A percentile compares a stretch with the other conserved stretches of the same genome.
These are phyloP conservation scores for Agrotis puta DNA, from an alignment of 2,888 invertebrate genomes.

Conservation along the genomic window DNA sequence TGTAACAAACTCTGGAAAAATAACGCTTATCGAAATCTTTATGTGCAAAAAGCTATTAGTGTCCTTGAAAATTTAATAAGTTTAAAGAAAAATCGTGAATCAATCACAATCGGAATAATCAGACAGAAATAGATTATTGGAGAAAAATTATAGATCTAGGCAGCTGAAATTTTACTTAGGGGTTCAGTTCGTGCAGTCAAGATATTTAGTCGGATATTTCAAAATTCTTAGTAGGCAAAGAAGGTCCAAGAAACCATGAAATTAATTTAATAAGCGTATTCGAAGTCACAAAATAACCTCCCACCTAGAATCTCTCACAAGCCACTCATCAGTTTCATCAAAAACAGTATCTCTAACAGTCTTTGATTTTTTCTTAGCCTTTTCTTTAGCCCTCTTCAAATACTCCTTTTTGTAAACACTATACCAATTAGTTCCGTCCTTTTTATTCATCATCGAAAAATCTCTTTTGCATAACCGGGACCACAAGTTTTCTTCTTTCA, in stretches of 20 bases:
- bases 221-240: background rate
- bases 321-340: constrained; percentile 56
- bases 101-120: too few species aligned
- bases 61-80: too few species aligned
- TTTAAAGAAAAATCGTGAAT: too few species aligned
- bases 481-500: constrained; percentile 72
- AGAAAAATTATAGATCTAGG: background rate
- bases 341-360: constrained; percentile 42
- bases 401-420: constrained; percentile 68
- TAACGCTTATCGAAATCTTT: background rate
- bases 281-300: constrained; percentile 68
- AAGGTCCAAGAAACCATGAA: background rate
- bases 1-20: background rate
- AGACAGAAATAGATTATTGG: too few species aligned
- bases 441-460: constrained; percentile 65
- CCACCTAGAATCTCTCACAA: constrained; percentile 64
- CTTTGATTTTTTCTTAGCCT: constrained; percentile 1
- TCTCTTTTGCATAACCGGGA: constrained; percentile 70
- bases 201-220: background rate
- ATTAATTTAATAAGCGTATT: background rate
- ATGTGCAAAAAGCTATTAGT: background rate
- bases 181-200: background rate
- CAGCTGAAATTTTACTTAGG: background rate
- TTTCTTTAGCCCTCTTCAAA: constrained; percentile 46
- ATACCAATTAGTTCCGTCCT: constrained; percentile 61